A percentile compares a stretch with the other conserved stretches of the same genome.
Conservation (phyloP, 2,113 vertebrate species). For the Crotophaga sulcirostris region DNA sequence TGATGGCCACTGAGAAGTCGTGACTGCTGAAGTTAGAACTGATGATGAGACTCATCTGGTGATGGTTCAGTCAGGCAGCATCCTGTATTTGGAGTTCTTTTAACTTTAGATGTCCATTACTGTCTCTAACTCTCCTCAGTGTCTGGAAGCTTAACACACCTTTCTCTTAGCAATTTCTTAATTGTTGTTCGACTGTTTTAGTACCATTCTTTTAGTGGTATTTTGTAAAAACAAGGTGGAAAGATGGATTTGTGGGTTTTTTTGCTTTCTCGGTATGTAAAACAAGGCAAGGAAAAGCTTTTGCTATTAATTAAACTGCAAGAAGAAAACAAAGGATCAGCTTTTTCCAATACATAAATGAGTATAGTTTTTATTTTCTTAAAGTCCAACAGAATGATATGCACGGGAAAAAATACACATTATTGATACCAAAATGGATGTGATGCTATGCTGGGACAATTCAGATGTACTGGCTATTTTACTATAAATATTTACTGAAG, state of each 20-base stretch:
- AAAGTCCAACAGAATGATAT: slow-evolving; percentile 27
- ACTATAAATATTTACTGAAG: neutral
- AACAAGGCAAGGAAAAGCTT: neutral
- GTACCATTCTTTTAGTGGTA: neutral
- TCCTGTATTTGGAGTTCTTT: neutral
- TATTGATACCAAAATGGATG: neutral
- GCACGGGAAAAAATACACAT: neutral
- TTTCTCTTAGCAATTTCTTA: neutral
- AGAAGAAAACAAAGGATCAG: neutral
- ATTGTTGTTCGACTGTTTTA: neutral
- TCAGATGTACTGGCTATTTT: neutral
- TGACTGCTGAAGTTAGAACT: neutral
- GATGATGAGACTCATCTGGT: neutral
- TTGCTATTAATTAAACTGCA: neutral
- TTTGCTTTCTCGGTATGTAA: neutral
- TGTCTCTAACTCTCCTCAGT: neutral
- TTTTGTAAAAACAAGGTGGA: neutral
- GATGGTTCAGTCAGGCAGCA: neutral
- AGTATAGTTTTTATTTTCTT: neutral
- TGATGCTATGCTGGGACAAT: neutral
- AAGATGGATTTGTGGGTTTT: neutral
- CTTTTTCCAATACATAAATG: neutral
- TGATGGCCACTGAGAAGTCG: neutral
- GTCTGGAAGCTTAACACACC: neutral
- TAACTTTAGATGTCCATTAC: neutral